Percentiles rank a stretch among this genome's conserved stretches.
phyloP scores from a whole-genome alignment of 2,888 invertebrate species.

The Polietes domitor region DNA sequence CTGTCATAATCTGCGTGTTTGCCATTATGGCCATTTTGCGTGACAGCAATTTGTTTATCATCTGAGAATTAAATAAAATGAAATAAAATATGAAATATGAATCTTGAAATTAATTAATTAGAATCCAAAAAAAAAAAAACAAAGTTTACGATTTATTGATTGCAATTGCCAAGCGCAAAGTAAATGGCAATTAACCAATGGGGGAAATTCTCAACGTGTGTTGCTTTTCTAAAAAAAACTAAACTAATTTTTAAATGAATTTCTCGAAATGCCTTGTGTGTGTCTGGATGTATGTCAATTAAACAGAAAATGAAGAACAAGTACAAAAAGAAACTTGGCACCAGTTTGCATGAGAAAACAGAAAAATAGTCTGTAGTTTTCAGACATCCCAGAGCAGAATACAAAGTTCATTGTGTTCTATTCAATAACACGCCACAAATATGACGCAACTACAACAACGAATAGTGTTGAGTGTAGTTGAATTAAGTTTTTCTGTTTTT shows the following conservation, averaged over 20 bases:
- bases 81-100: background rate
- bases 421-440: slow-evolving; percentile 27
- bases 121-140: background rate
- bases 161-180: slow-evolving; percentile 19
- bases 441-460: slow-evolving; percentile 31
- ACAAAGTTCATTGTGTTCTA: slow-evolving; percentile 46
- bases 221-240: background rate
- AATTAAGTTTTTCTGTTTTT: background rate
- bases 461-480: background rate
- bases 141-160: slow-evolving; percentile 72
- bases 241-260: background rate
- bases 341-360: background rate
- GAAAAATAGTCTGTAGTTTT: background rate
- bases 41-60: slow-evolving; percentile 79
- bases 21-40: slow-evolving; percentile 79
- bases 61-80: slow-evolving; percentile 74
- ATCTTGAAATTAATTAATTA: slow-evolving; percentile 15
- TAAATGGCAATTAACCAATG: slow-evolving; percentile 1
- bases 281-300: slow-evolving; percentile 36
- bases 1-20: slow-evolving; percentile 78
- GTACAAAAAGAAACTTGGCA: slow-evolving; percentile 23
- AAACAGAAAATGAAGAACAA: background rate
- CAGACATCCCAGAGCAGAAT: background rate
- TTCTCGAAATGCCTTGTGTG: background rate
- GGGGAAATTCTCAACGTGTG: background rate